phyloP scores from a whole-genome alignment of 2,888 invertebrate genomes.

The Dexiosoma caninum region DNA sequence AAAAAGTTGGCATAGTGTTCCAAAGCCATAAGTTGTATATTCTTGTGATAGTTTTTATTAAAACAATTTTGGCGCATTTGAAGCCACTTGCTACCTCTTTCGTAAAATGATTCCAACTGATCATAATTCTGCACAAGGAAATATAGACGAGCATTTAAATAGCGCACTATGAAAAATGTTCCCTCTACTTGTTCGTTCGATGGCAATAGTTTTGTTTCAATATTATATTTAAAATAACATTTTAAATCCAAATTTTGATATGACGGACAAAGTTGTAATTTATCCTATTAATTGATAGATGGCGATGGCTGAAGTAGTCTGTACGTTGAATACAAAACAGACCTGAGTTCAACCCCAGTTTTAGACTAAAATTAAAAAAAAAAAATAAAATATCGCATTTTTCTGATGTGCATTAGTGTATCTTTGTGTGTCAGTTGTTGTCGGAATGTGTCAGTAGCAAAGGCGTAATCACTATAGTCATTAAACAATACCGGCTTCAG shows the following conservation, averaged over 20 bases:
- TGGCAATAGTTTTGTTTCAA: constrained; percentile 50
- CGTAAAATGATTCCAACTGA: constrained; percentile 70
- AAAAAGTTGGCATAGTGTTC: constrained; percentile 71
- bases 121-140: constrained; percentile 70
- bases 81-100: constrained; percentile 66
- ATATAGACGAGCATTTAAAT: constrained; percentile 71
- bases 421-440: no score
- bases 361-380: no score
- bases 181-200: constrained; percentile 68
- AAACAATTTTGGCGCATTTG: constrained; percentile 52
- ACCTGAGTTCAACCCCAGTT: no score
- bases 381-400: no score
- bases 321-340: no score
- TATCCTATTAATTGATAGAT: constrained; percentile 57
- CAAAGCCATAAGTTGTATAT: constrained; percentile 66
- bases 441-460: no score
- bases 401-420: no score
- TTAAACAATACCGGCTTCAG: no score
- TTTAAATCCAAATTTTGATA: constrained; percentile 57
- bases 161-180: constrained; percentile 70
- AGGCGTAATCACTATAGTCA: no score
- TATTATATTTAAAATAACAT: constrained; percentile 63
- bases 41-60: constrained; percentile 60
- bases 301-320: no score
- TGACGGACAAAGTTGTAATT: constrained; percentile 50